Evolutionary conservation across 2,797 vertebrate species (phyloP), one percentile per base, ranked within the genome.

Genomic region (Liparis tanakae): DNA sequence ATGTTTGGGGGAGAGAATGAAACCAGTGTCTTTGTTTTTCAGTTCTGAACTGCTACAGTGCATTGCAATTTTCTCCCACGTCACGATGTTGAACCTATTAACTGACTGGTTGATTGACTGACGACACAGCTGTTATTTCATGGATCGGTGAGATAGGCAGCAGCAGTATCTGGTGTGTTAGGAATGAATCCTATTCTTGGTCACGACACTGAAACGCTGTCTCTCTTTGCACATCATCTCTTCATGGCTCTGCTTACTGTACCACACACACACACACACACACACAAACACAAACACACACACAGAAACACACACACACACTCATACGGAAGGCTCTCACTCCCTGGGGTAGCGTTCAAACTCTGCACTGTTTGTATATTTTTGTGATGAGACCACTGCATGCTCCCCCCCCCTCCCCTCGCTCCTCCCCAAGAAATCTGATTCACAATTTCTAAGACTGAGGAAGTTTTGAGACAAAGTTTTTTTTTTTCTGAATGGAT

Each of bases 121-220:
- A 78, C 70, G 72, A 13, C 14, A 53, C 43, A 72, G 76, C 54
- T 69, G 68, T 66, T 67, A 63, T 64, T 83, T 67, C 68, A 62
- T 44, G 50, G 60, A 76, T 64, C 51, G 72, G 79, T 70, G 74
- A 76, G 78, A 61, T 65, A 70, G 72, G 86, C 91, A 89, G 89
- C 79, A 86, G 83, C 86, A 82, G 83, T 44, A 75, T 89, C 76
- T 83, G 72, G 51, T 79, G 80, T 67, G 30, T 81, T 75, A 76
- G 78, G 70, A 86, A 68, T 79, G 84, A 88, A 83, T 74, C 58
- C 81, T 77, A 18, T 70, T 86, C 78, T 80, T 80, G 84, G 92
- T 94, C 92, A 94, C 93, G 91, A 94, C 91, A 82, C 91, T 81
- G 75, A 87, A 74, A 87, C 70, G 77, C 85, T 79, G 77, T 84